Base-by-base conservation (phyloP, 2,888 invertebrate species). In the Drosophila imparisetae region DNA sequence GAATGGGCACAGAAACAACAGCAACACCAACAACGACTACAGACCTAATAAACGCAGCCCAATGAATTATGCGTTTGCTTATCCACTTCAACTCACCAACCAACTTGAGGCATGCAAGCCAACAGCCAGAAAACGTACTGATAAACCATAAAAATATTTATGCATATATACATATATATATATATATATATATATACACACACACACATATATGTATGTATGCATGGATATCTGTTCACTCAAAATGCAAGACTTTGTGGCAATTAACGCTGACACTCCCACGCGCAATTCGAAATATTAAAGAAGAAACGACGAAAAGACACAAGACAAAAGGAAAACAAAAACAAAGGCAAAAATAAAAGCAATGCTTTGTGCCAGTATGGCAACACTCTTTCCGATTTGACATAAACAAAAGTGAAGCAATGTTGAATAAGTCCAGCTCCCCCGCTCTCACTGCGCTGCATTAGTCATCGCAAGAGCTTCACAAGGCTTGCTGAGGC, bases 201-300 rank as follows among this genome's bases (percentile, higher is more conserved):
- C 36, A 38, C 15, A n/a, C n/a, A 50, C 2, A 24, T 2, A 0
- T 38, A 18, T 3, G 4, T n/a, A 40, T 40, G n/a, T 10, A 34
- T 15, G 40, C n/a, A 57, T 36, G 24, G 15, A 55, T 29, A 52
- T 40, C n/a, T 49, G 32, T 54, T 15, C 63, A 49, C 63, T 78
- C 67, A 66, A 88, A 80, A 81, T 88, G 83, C 76, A 78, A 71
- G 83, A 62, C 83, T 83, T 88, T 83, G 83, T 68, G 66, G 76
- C 89, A 89, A 85, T 89, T 89, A 89, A 86, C 64, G 79, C 84
- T 81, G 85, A 72, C 89, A 89, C 89, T 86, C 84, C 83, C 89
- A 84, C 84, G 84, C 81, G 59, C 58, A 40, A 42, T 48, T 49
- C 15, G 48, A 71, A 53, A 69, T 71, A 54, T 55, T n/a, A 55